Evolutionary conservation across 2,888 invertebrate species (phyloP).

Genomic region (Pristionchus entomophagus): DNA sequence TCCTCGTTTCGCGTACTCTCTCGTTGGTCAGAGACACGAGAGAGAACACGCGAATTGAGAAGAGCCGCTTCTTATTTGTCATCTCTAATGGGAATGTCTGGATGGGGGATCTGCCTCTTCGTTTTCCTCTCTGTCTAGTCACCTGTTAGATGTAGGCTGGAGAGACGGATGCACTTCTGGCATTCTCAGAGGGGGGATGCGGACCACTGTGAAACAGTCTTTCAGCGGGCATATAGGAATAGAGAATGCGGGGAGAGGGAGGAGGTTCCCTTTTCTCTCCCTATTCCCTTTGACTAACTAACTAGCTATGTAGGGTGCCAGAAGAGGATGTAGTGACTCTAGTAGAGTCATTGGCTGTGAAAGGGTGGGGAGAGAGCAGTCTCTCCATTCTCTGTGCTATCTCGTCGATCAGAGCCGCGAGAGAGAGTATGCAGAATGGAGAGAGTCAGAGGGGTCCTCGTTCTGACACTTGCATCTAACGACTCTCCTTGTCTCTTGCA

Average conservation of each 20-base stretch:
- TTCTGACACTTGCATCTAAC: not conserved
- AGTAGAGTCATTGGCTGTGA: not conserved
- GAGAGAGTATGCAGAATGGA: not conserved
- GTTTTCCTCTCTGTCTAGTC: too few species aligned
- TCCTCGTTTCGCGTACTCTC: too few species aligned
- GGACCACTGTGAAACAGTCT: too few species aligned
- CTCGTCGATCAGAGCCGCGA: not conserved
- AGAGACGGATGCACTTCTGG: too few species aligned
- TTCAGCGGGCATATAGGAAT: too few species aligned
- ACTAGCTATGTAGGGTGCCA: not conserved
- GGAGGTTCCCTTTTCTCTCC: too few species aligned
- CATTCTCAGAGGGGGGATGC: too few species aligned
- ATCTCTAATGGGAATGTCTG: too few species aligned
- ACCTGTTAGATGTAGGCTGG: too few species aligned
- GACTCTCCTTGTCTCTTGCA: conserved; percentile 10
- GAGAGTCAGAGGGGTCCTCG: not conserved
- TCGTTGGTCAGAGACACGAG: too few species aligned
- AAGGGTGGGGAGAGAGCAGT: conserved; percentile 6
- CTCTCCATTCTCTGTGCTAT: not conserved
- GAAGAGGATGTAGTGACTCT: conserved; percentile 49
- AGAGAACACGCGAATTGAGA: conserved; percentile 41
- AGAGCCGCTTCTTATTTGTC: not conserved
- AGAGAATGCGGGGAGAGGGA: too few species aligned
- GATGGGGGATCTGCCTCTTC: too few species aligned
- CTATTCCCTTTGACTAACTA: not conserved